Base-by-base conservation (phyloP, 2,888 invertebrate genomes). In the Carcina quercana region DNA sequence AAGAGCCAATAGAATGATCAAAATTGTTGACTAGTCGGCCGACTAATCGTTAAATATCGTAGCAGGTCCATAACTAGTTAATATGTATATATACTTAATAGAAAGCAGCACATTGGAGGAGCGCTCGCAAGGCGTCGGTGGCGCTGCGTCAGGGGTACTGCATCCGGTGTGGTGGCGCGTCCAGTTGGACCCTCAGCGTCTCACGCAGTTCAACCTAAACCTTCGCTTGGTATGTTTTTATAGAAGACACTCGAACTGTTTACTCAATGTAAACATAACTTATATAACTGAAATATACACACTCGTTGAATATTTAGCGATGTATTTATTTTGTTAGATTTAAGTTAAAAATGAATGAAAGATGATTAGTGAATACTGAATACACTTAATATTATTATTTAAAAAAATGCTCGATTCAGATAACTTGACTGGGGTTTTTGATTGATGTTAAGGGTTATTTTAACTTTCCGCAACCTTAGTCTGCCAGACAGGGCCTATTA, bases 201-300 rank as follows among this genome's bases (percentile, higher is more conserved):
- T 94, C 31, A 91, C 91, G 35, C 89, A 91, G 63, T 94, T 92
- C 89, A 91, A 91, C 46, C 91, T 91, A 40, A 93, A 93, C 78
- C 72, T 94, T 43, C 76, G 93, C 43, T 88, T 89, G 80, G 91
- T 90, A 65, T 61, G 72, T 53, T 17, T 22, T 2, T 2, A 2
- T n/a, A n/a, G n/a, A n/a, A n/a, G n/a, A n/a, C n/a, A n/a, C n/a
- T n/a, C n/a, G n/a, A n/a, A n/a, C n/a, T n/a, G n/a, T n/a, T n/a
- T n/a, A n/a, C n/a, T n/a, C n/a, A n/a, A n/a, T n/a, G n/a, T n/a
- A n/a, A n/a, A n/a, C n/a, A n/a, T n/a, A n/a, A n/a, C n/a, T n/a
- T n/a, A n/a, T n/a, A n/a, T n/a, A n/a, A n/a, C n/a, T n/a, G n/a
- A n/a, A n/a, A n/a, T n/a, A n/a, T n/a, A n/a, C n/a, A n/a, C n/a